These are phyloP conservation scores for Pseudachorutes palmiensis DNA, from an alignment of 1,140 invertebrate species.

Conservation along the genomic window DNA sequence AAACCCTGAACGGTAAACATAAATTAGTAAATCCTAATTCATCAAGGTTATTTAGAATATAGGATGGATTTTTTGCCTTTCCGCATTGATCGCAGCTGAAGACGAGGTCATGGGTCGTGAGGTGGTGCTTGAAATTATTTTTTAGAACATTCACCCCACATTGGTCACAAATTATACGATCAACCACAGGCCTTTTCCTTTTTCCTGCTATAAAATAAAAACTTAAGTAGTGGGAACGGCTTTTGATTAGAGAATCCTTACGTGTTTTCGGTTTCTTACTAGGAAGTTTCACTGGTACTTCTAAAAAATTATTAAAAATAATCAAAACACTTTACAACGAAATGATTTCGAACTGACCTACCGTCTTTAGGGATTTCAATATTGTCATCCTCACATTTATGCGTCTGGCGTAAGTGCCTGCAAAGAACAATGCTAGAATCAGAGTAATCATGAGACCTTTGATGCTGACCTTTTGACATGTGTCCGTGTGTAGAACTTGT, in stretches of 20 bases:
- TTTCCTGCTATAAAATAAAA: background rate
- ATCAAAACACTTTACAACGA: no score
- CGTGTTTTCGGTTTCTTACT: background rate
- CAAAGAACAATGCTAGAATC: background rate
- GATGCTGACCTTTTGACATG: background rate
- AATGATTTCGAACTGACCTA: background rate
- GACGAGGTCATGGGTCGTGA: background rate
- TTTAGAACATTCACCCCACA: background rate
- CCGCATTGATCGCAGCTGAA: constrained; percentile 2
- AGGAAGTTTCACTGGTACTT: no score
- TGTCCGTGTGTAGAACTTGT: background rate
- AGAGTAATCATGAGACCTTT: background rate
- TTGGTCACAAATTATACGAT: background rate
- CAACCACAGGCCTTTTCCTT: background rate
- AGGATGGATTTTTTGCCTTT: background rate
- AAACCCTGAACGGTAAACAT: constrained; percentile 8
- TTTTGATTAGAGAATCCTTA: background rate
- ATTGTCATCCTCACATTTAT: background rate
- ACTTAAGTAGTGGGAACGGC: background rate
- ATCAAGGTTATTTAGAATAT: background rate
- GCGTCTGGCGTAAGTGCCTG: background rate
- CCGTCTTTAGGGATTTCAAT: background rate
- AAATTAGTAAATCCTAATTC: no score
- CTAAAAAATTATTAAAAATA: no score
- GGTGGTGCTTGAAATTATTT: constrained; percentile 10